Base-by-base conservation (phyloP, 35 echinoderm and acorn worm genomes). In the Chiridota heheva region DNA sequence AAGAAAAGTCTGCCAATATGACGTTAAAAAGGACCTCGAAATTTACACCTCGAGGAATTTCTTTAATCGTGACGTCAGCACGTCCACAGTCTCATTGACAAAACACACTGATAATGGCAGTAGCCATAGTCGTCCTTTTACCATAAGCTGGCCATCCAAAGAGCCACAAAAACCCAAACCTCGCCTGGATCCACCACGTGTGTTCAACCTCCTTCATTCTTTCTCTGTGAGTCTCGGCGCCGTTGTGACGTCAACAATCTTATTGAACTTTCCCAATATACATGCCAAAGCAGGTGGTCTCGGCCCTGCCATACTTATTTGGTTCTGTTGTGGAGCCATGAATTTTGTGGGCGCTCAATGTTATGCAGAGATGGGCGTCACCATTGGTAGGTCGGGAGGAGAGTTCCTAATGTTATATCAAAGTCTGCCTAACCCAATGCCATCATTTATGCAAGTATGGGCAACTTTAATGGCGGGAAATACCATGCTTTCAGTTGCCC, bases 371-470 rank as follows among this genome's bases (percentile, higher is more conserved):
- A 51, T 93, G 4, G 71, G 79, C 28, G 81, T 85, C 13, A 67
- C 70, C 37, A 85, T 35, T 1, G 55, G 53, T 1, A 81, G 84
- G 58, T 57, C 72, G 12, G 87, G 89, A 33, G 82, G 81, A 30
- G 82, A 86, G 37, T 91, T 91, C 58, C 81, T 87, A 27, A 82
- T 76, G n/a, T 65, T 92, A 25, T 92, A 87, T 70, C 42, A 48
- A 22, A 59, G 71, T 3, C 76, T 85, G 5, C 57, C 69, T 39
- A 68, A 81, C 16, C 83, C 68, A 27, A 87, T 87, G 76, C 83
- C 90, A 15, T 83, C 90, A 5, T 92, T 80, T 44, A 87, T 92
- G 59, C 90, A 92, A 63, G 81, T 92, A 7, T 92, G 90, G 90
- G 77, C 87, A 47, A 40, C 84, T 0, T 29, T 92, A 5, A 64